Percentiles rank a stretch among this genome's conserved stretches.
Evolutionary conservation across 2,888 invertebrate species (phyloP).

Genomic region (Schrankia costaestrigalis): DNA sequence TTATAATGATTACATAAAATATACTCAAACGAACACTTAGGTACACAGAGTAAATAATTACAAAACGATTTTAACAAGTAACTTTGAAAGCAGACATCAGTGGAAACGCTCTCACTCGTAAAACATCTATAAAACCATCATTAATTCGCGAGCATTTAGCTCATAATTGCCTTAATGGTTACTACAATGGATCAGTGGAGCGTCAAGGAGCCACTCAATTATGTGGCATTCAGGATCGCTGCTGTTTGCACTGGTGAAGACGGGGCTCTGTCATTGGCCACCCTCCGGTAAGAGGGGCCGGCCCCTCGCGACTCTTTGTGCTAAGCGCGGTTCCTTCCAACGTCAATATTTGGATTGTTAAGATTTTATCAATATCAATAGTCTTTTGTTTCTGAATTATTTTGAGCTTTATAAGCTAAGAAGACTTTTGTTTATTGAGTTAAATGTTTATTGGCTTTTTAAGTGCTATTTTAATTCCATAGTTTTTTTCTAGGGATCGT

Average conservation of each 20-base stretch:
- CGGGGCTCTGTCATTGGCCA: slow-evolving; percentile 68
- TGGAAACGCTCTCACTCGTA: slow-evolving; percentile 45
- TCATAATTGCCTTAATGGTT: slow-evolving; percentile 69
- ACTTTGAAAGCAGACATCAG: slow-evolving; percentile 9
- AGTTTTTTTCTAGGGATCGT: too few relatives aligned
- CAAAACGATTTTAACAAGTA: not conserved
- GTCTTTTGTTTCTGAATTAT: too few relatives aligned
- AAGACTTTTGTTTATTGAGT: too few relatives aligned
- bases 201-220: slow-evolving; percentile 64
- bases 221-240: slow-evolving; percentile 65
- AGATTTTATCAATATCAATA: slow-evolving; percentile 37
- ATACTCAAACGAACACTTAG: too few relatives aligned
- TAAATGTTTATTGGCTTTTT: too few relatives aligned
- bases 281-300: slow-evolving; percentile 38
- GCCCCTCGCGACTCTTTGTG: slow-evolving; percentile 41
- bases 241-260: slow-evolving; percentile 61
- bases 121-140: slow-evolving; percentile 63
- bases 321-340: slow-evolving; percentile 30
- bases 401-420: too few relatives aligned
- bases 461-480: too few relatives aligned
- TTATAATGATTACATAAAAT: too few relatives aligned
- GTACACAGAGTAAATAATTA: slow-evolving; percentile 1
- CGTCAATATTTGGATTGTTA: slow-evolving; percentile 38
- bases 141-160: slow-evolving; percentile 67
- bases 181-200: slow-evolving; percentile 59